phyloP scores from a whole-genome alignment of 2,888 invertebrate genomes.

The Busseola fusca region DNA sequence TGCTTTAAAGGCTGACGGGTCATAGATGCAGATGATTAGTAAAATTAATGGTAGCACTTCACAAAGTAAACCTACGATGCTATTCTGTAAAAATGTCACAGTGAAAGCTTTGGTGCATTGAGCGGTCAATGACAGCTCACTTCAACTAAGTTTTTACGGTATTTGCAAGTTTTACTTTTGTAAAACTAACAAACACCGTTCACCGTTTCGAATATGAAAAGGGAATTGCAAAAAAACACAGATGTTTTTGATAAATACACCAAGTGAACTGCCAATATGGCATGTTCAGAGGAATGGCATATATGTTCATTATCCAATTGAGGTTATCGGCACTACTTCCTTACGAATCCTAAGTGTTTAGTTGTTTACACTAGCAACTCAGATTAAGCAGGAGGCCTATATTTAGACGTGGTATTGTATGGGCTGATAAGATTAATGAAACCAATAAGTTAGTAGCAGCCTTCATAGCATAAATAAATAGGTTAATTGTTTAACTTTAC shows the following conservation, averaged over 20 bases:
- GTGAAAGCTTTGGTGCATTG: no score
- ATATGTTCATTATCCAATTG: not conserved
- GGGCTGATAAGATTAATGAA: conserved; percentile 28
- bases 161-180: no score
- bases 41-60: not conserved
- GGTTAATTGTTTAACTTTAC: conserved; percentile 10
- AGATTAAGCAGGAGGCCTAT: conserved; percentile 13
- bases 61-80: not conserved
- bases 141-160: no score
- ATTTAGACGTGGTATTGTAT: conserved; percentile 17
- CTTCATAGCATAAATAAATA: conserved; percentile 7
- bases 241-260: not conserved
- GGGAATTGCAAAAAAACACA: not conserved
- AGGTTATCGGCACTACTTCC: conserved; percentile 5
- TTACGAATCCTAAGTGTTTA: not conserved
- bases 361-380: not conserved
- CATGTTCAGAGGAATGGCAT: not conserved
- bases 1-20: not conserved
- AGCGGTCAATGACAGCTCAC: no score
- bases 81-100: no score
- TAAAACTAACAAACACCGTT: no score
- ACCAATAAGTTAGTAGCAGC: conserved; percentile 11
- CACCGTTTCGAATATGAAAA: not conserved
- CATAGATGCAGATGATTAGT: not conserved
- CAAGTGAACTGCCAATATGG: not conserved